These are phyloP conservation scores for Cyphomyrus plagiostoma DNA, from an alignment of 2,113 vertebrate species.

Conservation along the genomic window DNA sequence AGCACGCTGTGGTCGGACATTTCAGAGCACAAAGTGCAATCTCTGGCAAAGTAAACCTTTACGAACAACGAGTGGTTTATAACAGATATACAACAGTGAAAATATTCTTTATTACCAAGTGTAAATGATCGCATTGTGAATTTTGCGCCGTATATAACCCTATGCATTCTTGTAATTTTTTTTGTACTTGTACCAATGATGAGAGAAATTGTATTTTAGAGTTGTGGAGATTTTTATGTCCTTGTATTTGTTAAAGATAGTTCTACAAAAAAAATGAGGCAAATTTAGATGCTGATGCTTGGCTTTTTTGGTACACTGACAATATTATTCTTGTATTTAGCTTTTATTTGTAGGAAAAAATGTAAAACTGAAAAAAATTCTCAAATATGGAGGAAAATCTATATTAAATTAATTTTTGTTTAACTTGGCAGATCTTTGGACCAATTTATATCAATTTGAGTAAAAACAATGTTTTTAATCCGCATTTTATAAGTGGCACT, in stretches of 20 bases:
- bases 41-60: conserved; percentile 35
- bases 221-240: conserved; percentile 82
- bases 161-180: conserved; percentile 84
- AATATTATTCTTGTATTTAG: conserved; percentile 68
- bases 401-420: conserved; percentile 56
- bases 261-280: conserved; percentile 65
- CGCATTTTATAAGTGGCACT: conserved; percentile 63
- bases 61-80: background rate
- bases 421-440: conserved; percentile 64
- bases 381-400: conserved; percentile 59
- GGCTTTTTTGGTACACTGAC: conserved; percentile 83
- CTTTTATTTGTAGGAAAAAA: conserved; percentile 67
- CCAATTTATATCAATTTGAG: conserved; percentile 64
- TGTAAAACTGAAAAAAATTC: conserved; percentile 36
- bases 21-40: conserved; percentile 48
- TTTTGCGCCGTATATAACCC: conserved; percentile 77
- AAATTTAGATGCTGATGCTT: conserved; percentile 80
- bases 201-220: conserved; percentile 86
- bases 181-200: conserved; percentile 77
- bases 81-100: conserved; percentile 2
- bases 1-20: conserved; percentile 53
- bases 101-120: conserved; percentile 30
- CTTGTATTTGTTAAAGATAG: conserved; percentile 77
- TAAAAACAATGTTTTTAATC: conserved; percentile 65
- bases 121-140: conserved; percentile 74